Percentiles rank a stretch among this genome's conserved stretches.
Evolutionary conservation across 2,888 invertebrate species (phyloP).

Genomic region (Gisinianus flammeolus): DNA sequence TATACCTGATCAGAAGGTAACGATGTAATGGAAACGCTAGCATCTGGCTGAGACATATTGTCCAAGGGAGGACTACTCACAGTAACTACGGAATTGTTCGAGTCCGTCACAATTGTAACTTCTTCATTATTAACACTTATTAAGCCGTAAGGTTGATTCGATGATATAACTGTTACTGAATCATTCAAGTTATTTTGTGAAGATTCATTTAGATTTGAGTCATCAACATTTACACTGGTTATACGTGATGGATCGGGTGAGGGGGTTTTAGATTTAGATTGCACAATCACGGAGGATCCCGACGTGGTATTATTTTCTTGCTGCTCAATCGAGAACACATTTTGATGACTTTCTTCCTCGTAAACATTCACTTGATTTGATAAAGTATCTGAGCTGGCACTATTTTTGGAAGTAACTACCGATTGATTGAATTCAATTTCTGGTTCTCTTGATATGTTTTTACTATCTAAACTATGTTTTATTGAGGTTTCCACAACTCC

Average conservation of each 20-base stretch:
- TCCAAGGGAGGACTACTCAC: slow-evolving; percentile 44
- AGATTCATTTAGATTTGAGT: not conserved
- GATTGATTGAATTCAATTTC: slow-evolving; percentile 5
- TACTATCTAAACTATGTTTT: slow-evolving; percentile 24
- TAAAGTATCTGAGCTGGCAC: slow-evolving; percentile 26
- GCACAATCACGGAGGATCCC: slow-evolving; percentile 18
- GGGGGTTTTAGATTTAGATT: slow-evolving; percentile 11
- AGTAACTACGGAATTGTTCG: slow-evolving; percentile 49
- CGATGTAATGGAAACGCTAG: slow-evolving; percentile 25
- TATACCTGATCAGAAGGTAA: slow-evolving; percentile 42
- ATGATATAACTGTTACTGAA: slow-evolving; percentile 54
- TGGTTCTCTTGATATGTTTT: not conserved
- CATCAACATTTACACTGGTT: slow-evolving; percentile 11
- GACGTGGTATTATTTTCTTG: slow-evolving; percentile 21
- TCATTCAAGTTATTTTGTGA: slow-evolving; percentile 36
- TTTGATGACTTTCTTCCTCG: slow-evolving; percentile 53
- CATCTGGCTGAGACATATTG: not conserved
- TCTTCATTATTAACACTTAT: slow-evolving; percentile 57
- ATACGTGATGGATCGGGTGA: not conserved
- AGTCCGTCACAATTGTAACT: slow-evolving; percentile 50
- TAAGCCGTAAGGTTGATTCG: slow-evolving; percentile 50
- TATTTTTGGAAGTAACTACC: not conserved
- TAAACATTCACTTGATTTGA: slow-evolving; percentile 29
- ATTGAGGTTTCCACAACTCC: slow-evolving; percentile 4
- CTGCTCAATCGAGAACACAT: not conserved